These are phyloP conservation scores for Cyprinodon tularosa DNA, from an alignment of 2,113 vertebrate species.

Conservation along the genomic window DNA sequence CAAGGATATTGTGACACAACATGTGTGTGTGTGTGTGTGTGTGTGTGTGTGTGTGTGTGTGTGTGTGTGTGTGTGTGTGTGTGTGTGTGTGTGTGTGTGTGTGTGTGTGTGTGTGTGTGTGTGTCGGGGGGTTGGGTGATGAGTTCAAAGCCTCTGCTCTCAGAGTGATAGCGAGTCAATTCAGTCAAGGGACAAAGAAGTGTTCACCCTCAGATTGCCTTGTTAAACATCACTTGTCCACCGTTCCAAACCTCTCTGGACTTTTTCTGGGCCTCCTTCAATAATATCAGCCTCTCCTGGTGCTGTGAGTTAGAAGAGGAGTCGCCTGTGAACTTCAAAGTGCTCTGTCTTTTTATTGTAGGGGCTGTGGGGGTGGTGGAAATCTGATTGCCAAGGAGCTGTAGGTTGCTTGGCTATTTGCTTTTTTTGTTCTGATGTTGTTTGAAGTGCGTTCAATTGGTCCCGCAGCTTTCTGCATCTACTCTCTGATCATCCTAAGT, in stretches of 20 bases:
- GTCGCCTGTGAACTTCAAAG: slow-evolving; percentile 59
- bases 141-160: slow-evolving; percentile 51
- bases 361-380: not conserved
- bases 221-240: slow-evolving; percentile 69
- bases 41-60: no score
- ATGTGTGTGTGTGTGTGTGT: no score
- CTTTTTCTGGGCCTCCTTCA: slow-evolving; percentile 53
- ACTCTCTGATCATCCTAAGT: slow-evolving; percentile 46
- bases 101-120: not conserved
- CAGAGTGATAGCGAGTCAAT: slow-evolving; percentile 52
- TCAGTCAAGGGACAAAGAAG: slow-evolving; percentile 51
- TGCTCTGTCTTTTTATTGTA: not conserved
- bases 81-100: not conserved
- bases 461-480: slow-evolving; percentile 54
- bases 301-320: slow-evolving; percentile 42
- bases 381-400: slow-evolving; percentile 35
- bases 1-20: no score
- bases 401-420: slow-evolving; percentile 20
- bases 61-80: no score
- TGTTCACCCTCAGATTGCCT: slow-evolving; percentile 59
- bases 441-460: slow-evolving; percentile 54
- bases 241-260: slow-evolving; percentile 61
- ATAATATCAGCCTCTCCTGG: slow-evolving; percentile 48
- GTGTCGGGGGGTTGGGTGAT: not conserved
- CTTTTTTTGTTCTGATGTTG: not conserved